phyloP scores from a whole-genome alignment of 2,113 vertebrate genomes.

The Pelobates fuscus region DNA sequence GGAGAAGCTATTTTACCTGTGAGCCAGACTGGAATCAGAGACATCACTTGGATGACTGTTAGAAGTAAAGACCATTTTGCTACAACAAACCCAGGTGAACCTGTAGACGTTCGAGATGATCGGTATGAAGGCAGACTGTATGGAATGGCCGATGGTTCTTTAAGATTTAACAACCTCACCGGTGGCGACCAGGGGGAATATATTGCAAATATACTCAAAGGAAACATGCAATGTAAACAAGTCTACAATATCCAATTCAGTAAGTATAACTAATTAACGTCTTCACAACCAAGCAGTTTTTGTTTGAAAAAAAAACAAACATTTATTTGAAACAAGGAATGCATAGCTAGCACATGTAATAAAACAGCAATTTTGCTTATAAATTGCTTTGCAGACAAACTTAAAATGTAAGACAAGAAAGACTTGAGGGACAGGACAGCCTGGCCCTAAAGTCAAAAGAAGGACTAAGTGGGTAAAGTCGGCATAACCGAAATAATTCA shows the following conservation, averaged over 20 bases:
- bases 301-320: no score
- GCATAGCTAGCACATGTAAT: no score
- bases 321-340: no score
- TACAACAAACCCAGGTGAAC: slow-evolving; percentile 13
- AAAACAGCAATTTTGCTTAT: no score
- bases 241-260: not conserved
- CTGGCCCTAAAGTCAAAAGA: no score
- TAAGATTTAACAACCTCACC: slow-evolving; percentile 48
- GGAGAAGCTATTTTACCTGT: not conserved
- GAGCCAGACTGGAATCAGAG: not conserved
- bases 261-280: not conserved
- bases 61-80: not conserved
- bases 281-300: no score
- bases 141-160: not conserved
- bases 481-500: no score
- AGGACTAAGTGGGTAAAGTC: no score
- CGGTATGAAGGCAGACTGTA: slow-evolving; percentile 46
- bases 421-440: no score
- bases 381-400: no score
- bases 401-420: no score
- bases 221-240: not conserved
- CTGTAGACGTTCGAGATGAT: not conserved
- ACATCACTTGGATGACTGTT: not conserved
- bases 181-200: slow-evolving; percentile 54
- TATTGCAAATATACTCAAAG: slow-evolving; percentile 39